Evolutionary conservation across 2,113 vertebrate genomes (phyloP).

Genomic region (Xenus cinereus): DNA sequence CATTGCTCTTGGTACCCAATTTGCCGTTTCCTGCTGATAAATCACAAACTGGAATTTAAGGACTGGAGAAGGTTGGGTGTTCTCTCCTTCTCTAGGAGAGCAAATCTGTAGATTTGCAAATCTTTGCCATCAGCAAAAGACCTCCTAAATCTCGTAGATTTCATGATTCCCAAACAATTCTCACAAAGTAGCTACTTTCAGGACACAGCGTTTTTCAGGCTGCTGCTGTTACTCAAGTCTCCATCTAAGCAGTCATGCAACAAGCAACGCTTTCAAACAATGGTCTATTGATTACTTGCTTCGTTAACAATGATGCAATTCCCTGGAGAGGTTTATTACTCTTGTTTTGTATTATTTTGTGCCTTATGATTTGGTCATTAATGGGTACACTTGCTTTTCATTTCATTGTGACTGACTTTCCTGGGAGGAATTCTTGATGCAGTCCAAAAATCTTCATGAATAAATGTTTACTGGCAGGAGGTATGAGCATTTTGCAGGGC

Average conservation of each 20-base stretch:
- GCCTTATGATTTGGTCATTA: slow-evolving; percentile 43
- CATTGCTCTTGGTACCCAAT: neutral
- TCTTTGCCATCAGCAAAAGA: neutral
- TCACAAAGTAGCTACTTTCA: neutral
- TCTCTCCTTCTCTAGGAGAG: neutral
- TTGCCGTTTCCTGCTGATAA: neutral
- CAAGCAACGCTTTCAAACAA: slow-evolving; percentile 13
- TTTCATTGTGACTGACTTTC: slow-evolving; percentile 20
- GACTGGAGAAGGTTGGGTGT: neutral
- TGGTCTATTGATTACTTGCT: slow-evolving; percentile 44
- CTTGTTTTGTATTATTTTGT: slow-evolving; percentile 22
- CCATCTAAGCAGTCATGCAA: slow-evolving; percentile 11
- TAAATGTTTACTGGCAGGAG: neutral
- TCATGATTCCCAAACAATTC: neutral
- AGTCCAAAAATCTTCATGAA: neutral
- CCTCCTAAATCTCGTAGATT: neutral
- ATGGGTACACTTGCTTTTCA: neutral
- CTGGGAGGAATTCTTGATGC: neutral
- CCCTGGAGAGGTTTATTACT: slow-evolving; percentile 17
- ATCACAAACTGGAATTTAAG: neutral
- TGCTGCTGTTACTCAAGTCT: neutral
- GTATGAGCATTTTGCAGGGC: neutral
- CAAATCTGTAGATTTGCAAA: neutral
- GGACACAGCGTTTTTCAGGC: neutral
- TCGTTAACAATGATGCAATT: slow-evolving; percentile 20